These are phyloP conservation scores for Tigriopus californicus DNA, from an alignment of 2,888 invertebrate species.

Conservation along the genomic window DNA sequence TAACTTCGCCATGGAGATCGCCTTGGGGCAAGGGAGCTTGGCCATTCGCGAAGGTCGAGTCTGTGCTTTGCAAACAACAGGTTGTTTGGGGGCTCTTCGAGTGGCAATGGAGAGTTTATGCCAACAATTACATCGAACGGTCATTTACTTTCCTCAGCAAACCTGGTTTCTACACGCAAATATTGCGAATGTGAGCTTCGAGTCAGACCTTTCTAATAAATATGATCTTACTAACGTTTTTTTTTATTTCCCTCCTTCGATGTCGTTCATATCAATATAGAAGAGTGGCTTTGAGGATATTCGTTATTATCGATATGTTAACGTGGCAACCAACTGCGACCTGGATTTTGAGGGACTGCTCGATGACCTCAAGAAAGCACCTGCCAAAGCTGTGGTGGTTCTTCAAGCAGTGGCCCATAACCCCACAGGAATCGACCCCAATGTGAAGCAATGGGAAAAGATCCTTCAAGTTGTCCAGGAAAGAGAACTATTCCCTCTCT, in stretches of 20 bases:
- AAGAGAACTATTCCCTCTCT: slow-evolving; percentile 65
- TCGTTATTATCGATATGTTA: slow-evolving; percentile 50
- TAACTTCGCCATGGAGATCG: slow-evolving; percentile 60
- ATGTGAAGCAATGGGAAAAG: slow-evolving; percentile 62
- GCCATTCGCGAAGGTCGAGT: slow-evolving; percentile 33
- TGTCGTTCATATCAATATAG: slow-evolving; percentile 18
- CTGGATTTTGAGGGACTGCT: slow-evolving; percentile 75
- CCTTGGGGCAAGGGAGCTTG: slow-evolving; percentile 59
- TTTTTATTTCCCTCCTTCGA: too few relatives aligned
- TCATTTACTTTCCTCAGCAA: slow-evolving; percentile 60
- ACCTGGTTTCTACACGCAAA: slow-evolving; percentile 49
- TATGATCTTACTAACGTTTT: too few relatives aligned
- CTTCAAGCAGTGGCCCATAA: slow-evolving; percentile 96
- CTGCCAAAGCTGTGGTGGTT: slow-evolving; percentile 67
- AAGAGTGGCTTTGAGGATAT: slow-evolving; percentile 59
- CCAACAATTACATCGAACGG: slow-evolving; percentile 40
- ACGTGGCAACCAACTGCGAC: slow-evolving; percentile 69
- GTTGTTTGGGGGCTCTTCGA: slow-evolving; percentile 87
- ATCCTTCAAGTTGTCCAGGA: slow-evolving; percentile 61
- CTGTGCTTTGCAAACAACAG: slow-evolving; percentile 39
- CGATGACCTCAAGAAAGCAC: slow-evolving; percentile 86
- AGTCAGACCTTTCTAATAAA: too few relatives aligned
- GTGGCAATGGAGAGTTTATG: slow-evolving; percentile 72
- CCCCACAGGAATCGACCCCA: slow-evolving; percentile 83
- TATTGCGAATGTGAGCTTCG: too few relatives aligned